Base-by-base conservation (phyloP, 2,888 invertebrate species). In the Sinelater perroti region DNA sequence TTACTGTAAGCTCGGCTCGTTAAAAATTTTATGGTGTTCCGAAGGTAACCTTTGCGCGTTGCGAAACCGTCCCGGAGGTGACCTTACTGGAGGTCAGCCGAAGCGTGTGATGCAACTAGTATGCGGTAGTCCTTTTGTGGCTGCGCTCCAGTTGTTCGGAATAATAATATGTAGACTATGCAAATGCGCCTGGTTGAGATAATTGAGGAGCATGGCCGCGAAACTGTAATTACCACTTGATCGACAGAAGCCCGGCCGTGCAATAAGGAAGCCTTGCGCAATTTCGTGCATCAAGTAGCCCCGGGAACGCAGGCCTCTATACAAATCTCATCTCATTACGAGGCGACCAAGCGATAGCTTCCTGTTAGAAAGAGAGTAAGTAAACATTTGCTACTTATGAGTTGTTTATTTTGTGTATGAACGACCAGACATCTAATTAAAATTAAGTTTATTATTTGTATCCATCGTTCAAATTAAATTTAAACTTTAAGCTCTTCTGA, bases 151-250 rank as follows among this genome's bases (percentile, higher is more conserved):
- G 45, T 56, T 56, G 21, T 38, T 20, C 20, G 18, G 26, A 16
- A 28, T 45, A 50, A 45, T 56, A 50, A 51, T 50, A 50, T 30
- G 45, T 50, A 35, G 45, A 38, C 45, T 56, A 45, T 56, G 56
- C 35, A 56, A 56, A 56, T 50, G 42, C 31, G 35, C 24, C 47
- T 50, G 30, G 13, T 51, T 55, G 20, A 44, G 36, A 36, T 42
- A 49, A 56, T 56, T 56, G 49, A 47, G 24, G 49, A 56, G 42
- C 35, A 38, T 35, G 24, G 28, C 42, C 30, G 44, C 26, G 36
- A 47, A 56, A 56, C 21, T 20, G 21, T 51, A 56, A 56, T 56
- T 49, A 42, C 36, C 20, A 30, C 18, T 38, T 46, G 47, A 36
- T 38, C 45, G 26, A 21, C 24, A 28, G 36, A 45, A 45, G 36